Evolutionary conservation across 2,113 vertebrate genomes (phyloP), one percentile per base, ranked within the genome.

Genomic region (Erythrocercus mccallii): DNA sequence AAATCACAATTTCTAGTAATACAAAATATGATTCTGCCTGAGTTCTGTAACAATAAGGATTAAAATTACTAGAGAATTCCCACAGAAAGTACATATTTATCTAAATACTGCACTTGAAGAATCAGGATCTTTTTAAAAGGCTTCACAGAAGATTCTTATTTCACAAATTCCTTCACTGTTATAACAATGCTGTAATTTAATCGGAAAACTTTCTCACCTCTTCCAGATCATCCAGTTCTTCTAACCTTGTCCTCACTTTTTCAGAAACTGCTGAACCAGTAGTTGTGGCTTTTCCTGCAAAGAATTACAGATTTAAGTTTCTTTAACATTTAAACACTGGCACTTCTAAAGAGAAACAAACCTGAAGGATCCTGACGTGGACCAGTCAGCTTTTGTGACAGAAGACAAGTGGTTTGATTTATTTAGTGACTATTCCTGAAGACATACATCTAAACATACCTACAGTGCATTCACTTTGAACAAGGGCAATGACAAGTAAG

Each of bases 191-290:
- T 35, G 11, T 44, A 45, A 48, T 14, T 38, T 28, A 16, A 48
- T 21, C 38, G 50, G 45, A 74, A 35, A 33, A 30, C 24, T 28
- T 28, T 51, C 97, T 89, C 92, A 99, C 99, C 98, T 99, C 99
- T 97, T 99, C 99, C 62, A 99, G 97, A 96, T 99, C 99, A 85
- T 99, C 99, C 93, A 99, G 97, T 82, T 99, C 99, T 96, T 99
- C 99, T 92, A 99, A 97, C 25, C 99, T 98, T 38, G 98, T 99
- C 57, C 99, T 98, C 58, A 99, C 99, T 96, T 99, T 99, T 97
- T 99, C 99, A 6, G 99, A 99, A 96, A 99, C 99, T 10, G 99
- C 98, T 2, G 99, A 98, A 37, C 98, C 97, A 18, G 98, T 82
- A 30, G 98, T 97, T 33, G 97, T 92, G 7, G 98, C 82, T 98